These are phyloP conservation scores for Aphelenchoides fujianensis DNA, from an alignment of 1,140 invertebrate species.

Conservation along the genomic window DNA sequence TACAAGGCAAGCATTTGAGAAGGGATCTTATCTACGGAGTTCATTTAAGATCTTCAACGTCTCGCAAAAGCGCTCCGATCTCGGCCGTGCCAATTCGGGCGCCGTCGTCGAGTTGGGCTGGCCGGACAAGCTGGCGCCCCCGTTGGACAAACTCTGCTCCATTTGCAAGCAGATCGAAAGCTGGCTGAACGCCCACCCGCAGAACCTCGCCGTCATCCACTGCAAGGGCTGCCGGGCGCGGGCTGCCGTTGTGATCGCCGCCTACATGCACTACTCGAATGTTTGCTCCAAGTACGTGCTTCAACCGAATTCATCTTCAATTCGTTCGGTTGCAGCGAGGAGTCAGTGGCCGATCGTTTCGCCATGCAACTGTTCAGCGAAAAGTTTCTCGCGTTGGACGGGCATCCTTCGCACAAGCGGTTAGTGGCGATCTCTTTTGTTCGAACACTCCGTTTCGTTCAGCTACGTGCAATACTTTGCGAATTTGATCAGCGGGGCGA, in stretches of 20 bases:
- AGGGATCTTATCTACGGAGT: too few relatives aligned
- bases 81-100: slow-evolving; percentile 65
- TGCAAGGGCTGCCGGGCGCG: slow-evolving; percentile 78
- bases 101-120: slow-evolving; percentile 74
- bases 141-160: slow-evolving; percentile 80
- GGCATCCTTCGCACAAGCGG: slow-evolving; percentile 84
- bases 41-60: slow-evolving; percentile 86
- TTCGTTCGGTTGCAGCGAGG: slow-evolving; percentile 68
- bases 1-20: slow-evolving; percentile 41
- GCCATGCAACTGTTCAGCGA: slow-evolving; percentile 85
- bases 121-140: slow-evolving; percentile 79
- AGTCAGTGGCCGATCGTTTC: slow-evolving; percentile 82
- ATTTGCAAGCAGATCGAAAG: slow-evolving; percentile 87
- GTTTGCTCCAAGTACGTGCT: slow-evolving; percentile 74
- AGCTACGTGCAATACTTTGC: slow-evolving; percentile 85
- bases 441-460: neutral
- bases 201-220: slow-evolving; percentile 80
- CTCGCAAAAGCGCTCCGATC: slow-evolving; percentile 72
- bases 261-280: slow-evolving; percentile 88
- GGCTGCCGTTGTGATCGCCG: slow-evolving; percentile 79
- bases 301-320: slow-evolving; percentile 18
- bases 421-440: slow-evolving; percentile 63
- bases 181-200: slow-evolving; percentile 74
- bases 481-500: slow-evolving; percentile 79
- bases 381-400: slow-evolving; percentile 76